Evolutionary conservation across 2,113 vertebrate genomes (phyloP).

Genomic region (Heterochromis multidens): DNA sequence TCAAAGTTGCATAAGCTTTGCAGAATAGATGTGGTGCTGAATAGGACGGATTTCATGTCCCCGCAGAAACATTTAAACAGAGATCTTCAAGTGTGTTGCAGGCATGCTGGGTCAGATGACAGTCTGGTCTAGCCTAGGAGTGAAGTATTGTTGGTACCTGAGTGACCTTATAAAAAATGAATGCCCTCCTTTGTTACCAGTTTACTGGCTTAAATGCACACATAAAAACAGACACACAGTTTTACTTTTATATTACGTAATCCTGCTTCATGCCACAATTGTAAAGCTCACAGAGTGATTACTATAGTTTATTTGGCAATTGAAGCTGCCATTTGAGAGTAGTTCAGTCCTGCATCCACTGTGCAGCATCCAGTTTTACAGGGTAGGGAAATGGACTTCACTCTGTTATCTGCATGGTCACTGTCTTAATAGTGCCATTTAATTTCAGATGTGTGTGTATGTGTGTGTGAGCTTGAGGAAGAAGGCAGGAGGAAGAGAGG

Average conservation of each 20-base stretch:
- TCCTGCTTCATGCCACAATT: neutral
- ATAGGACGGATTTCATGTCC: neutral
- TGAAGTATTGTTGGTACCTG: constrained; percentile 42
- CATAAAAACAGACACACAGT: neutral
- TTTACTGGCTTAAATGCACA: constrained; percentile 19
- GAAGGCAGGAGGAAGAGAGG: constrained; percentile 2
- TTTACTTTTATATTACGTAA: constrained; percentile 30
- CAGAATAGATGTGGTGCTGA: neutral
- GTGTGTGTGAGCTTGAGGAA: neutral
- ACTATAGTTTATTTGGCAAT: constrained; percentile 42
- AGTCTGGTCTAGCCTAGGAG: constrained; percentile 25
- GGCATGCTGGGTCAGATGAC: constrained; percentile 41
- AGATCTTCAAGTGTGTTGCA: neutral
- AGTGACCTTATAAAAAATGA: constrained; percentile 60
- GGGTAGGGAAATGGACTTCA: constrained; percentile 22
- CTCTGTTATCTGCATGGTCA: constrained; percentile 3
- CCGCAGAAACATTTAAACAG: neutral
- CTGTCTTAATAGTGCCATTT: constrained; percentile 29
- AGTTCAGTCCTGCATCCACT: constrained; percentile 7
- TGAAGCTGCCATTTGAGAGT: constrained; percentile 38
- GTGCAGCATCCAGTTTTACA: constrained; percentile 37
- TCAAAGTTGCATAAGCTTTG: neutral
- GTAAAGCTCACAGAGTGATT: neutral
- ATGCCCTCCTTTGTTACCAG: constrained; percentile 48
- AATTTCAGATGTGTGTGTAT: constrained; percentile 35